Evolutionary conservation across 1,140 invertebrate species (phyloP).

Genomic region (Ips typographus): DNA sequence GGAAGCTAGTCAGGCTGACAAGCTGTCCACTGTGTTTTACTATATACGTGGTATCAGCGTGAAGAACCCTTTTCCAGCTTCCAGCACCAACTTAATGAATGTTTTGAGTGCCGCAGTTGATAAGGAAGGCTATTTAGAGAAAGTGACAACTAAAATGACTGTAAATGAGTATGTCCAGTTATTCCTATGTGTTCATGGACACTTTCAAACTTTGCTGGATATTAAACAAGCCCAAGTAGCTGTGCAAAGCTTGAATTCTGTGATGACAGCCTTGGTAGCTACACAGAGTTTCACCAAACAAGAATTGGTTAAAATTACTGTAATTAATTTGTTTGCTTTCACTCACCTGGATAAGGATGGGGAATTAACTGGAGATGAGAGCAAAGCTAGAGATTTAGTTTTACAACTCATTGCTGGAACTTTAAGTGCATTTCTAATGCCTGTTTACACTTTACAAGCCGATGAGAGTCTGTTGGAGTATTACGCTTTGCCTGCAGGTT

Average conservation of each 20-base stretch:
- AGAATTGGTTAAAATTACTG: slow-evolving; percentile 74
- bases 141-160: slow-evolving; percentile 62
- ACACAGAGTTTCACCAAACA: slow-evolving; percentile 75
- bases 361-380: slow-evolving; percentile 59
- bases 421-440: slow-evolving; percentile 70
- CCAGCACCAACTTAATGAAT: slow-evolving; percentile 73
- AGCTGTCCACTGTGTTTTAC: slow-evolving; percentile 79
- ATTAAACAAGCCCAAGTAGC: slow-evolving; percentile 60
- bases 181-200: slow-evolving; percentile 68
- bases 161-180: slow-evolving; percentile 68
- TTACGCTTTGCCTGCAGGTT: slow-evolving; percentile 70
- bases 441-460: slow-evolving; percentile 66
- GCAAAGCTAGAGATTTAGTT: slow-evolving; percentile 59
- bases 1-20: slow-evolving; percentile 77
- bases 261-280: slow-evolving; percentile 71
- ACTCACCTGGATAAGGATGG: slow-evolving; percentile 59
- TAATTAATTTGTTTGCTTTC: slow-evolving; percentile 74
- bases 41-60: slow-evolving; percentile 80
- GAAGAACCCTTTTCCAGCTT: slow-evolving; percentile 79
- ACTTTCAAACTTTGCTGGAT: slow-evolving; percentile 62
- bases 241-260: slow-evolving; percentile 64
- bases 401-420: slow-evolving; percentile 67
- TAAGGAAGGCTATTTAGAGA: slow-evolving; percentile 54
- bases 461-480: slow-evolving; percentile 62
- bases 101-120: slow-evolving; percentile 63